A percentile compares a stretch with the other conserved stretches of the same genome.
phyloP scores from a whole-genome alignment of 2,888 invertebrate genomes.

The Erpobdella octoculata region DNA sequence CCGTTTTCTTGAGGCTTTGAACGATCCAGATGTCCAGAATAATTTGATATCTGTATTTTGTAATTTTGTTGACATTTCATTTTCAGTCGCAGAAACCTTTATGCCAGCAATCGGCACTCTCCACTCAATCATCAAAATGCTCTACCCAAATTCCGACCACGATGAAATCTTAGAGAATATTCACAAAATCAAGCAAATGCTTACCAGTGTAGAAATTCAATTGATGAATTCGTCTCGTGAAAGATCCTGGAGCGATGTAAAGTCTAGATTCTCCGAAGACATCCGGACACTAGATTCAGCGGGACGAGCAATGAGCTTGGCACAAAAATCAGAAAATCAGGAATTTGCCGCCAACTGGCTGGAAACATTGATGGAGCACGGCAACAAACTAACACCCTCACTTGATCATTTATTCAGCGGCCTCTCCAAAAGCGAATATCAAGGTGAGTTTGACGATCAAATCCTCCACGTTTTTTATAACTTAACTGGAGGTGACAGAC shows the following conservation, averaged over 20 bases:
- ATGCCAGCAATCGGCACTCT: background rate
- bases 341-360: background rate
- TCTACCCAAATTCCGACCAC: background rate
- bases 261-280: background rate
- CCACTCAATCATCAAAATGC: background rate
- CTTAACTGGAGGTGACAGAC: background rate
- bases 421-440: background rate
- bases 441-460: constrained; percentile 10
- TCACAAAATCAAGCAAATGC: background rate
- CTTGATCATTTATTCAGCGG: background rate
- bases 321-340: background rate
- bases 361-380: background rate
- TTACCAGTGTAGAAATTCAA: background rate
- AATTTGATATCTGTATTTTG: background rate
- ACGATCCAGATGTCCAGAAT: background rate
- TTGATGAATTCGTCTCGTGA: background rate
- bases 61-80: background rate
- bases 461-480: background rate
- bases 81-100: background rate
- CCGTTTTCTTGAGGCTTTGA: background rate
- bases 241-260: background rate
- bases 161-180: background rate
- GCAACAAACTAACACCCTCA: background rate
- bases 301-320: background rate
- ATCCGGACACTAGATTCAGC: background rate